Base-by-base conservation (phyloP, 2,797 vertebrate genomes). In the Harpagifer antarcticus region DNA sequence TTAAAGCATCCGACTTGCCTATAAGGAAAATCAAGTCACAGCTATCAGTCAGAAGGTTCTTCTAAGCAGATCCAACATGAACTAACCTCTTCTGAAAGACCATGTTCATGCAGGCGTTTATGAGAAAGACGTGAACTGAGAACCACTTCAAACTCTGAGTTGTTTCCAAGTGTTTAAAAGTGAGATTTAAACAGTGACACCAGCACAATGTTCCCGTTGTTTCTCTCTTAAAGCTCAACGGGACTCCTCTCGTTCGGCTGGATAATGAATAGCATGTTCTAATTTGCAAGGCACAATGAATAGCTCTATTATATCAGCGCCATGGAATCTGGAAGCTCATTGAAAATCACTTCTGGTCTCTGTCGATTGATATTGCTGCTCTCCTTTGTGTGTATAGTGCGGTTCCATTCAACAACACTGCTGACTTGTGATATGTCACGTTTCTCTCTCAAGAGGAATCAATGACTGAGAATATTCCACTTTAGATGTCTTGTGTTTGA, bases 11-110 rank as follows among this genome's bases (percentile, higher is more conserved):
- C 3, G 3, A 47, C 19, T 69, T 49, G 17, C 64, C 68, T 15
- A 17, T 13, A 17, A 78, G 59, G 48, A 73, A 33, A 43, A 33
- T 37, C 13, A 64, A 63, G 50, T 69, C 56, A 52, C 13, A 2
- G 62, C 65, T 56, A 55, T 84, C 84, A 81, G 64, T 76, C 75
- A 72, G 78, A 50, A 77, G 74, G 79, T 58, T 78, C 23, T 23
- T 78, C 23, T 3, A 66, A 64, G 59, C 50, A 40, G 65, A 68
- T 78, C 83, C 33, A 73, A 9, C 79, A 77, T 80, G 57, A 74
- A 72, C 73, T 37, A 54, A 37, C 78, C 64, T 67, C 47, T 68
- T 58, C 52, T 59, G 49, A 57, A 71, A 60, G 56, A 75, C 66
- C 68, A 17, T 23, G 69, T 79, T 76, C 81, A 55, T 31, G 62